phyloP scores from a whole-genome alignment of 2,113 vertebrate species.

The Tenrec ecaudatus region DNA sequence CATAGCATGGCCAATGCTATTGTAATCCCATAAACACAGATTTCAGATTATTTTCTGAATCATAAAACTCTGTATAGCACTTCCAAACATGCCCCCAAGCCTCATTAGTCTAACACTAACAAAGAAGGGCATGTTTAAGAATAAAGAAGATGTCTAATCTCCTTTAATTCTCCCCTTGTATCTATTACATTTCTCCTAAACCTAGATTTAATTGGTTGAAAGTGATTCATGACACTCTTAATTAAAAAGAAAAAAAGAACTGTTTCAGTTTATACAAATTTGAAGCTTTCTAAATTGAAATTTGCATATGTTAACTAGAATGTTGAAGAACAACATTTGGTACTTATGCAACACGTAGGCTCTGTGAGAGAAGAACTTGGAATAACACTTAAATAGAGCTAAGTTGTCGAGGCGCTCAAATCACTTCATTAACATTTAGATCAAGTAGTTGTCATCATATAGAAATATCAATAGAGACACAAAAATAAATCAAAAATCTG shows the following conservation, averaged over 20 bases:
- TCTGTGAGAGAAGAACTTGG: conserved; percentile 1
- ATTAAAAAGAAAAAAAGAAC: background rate
- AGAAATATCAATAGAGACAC: background rate
- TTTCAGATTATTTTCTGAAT: background rate
- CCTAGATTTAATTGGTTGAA: background rate
- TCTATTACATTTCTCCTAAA: conserved; percentile 8
- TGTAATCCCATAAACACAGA: background rate
- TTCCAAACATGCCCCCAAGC: background rate
- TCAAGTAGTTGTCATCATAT: conserved; percentile 4
- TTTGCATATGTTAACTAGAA: conserved; percentile 49
- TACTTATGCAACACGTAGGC: conserved; percentile 43
- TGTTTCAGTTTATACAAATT: conserved; percentile 46
- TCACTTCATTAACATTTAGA: conserved; percentile 43
- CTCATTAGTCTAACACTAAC: background rate
- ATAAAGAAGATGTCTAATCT: conserved; percentile 5
- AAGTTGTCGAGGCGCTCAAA: background rate
- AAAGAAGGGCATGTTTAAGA: background rate
- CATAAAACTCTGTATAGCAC: background rate
- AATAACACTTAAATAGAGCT: conserved; percentile 28
- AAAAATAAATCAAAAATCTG: background rate
- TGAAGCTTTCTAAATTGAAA: conserved; percentile 33
- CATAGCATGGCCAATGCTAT: background rate
- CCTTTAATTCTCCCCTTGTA: background rate
- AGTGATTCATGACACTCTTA: conserved; percentile 3
- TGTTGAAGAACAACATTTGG: conserved; percentile 22